Conservation (phyloP, 2,888 invertebrate species). For the Rhingia rostrata region DNA sequence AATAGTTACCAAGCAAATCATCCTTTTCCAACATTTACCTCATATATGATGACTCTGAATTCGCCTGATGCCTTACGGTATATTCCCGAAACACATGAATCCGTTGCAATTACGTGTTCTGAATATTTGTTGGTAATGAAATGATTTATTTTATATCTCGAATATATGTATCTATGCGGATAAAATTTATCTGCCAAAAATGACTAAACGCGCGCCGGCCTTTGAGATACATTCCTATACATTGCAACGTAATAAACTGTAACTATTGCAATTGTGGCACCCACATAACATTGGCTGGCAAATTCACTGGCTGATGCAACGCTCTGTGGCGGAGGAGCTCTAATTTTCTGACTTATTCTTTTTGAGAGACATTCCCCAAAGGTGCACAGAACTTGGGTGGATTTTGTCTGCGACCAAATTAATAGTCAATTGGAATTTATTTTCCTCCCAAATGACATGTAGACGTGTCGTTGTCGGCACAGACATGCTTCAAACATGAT, state of each 20-base stretch:
- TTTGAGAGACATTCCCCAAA: not conserved
- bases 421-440: conserved; percentile 18
- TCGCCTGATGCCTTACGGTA: no score
- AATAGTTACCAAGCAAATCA: no score
- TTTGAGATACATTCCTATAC: not conserved
- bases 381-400: not conserved
- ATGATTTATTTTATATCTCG: not conserved
- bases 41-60: no score
- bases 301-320: not conserved
- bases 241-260: conserved; percentile 15
- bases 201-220: not conserved
- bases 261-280: not conserved
- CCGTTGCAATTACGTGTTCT: conserved; percentile 12
- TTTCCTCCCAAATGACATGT: not conserved
- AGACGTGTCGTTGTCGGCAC: conserved; percentile 1
- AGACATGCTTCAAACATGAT: conserved; percentile 16
- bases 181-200: conserved; percentile 10
- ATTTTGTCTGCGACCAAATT: conserved; percentile 3
- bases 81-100: not conserved
- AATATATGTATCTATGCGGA: not conserved
- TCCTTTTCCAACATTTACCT: no score
- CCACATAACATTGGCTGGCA: not conserved
- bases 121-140: not conserved
- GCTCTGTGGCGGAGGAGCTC: not conserved
- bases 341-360: not conserved